Evolutionary conservation across 2,888 invertebrate genomes (phyloP), one percentile per base, ranked within the genome.

Genomic region (Lycophotia porphyrea): DNA sequence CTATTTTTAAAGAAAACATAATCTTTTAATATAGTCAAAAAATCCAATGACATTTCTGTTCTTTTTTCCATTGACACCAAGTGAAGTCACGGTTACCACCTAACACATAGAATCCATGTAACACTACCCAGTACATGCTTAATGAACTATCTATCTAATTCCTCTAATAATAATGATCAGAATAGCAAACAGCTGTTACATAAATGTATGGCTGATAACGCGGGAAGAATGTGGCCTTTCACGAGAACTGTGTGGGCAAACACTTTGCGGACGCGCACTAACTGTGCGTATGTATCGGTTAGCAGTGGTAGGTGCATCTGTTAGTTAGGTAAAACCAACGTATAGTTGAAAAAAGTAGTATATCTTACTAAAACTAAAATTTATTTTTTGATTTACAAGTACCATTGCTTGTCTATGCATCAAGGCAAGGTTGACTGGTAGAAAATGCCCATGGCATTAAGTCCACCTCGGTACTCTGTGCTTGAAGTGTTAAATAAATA

Each of bases 141-240:
- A 84, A 88, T 87, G 87, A 88, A 84, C 79, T 87, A 80, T 80
- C 66, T 71, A 42, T 83, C 78, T 87, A 84, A 87, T 88, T 88
- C 87, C 58, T 88, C 88, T 88, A 87, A 87, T 84, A 87, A 87
- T 70, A 65, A 80, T 81, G 88, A 87, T 81, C 72, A 81, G 87
- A 87, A 87, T 87, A 68, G 27, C 76, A 87, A 87, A 88, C 81
- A 87, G 71, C n/a, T 81, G 49, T 75, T 84, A 84, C 87, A 81
- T 81, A 81, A 81, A 85, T 83, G 86, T 73, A 84, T 81, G 69
- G 8, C 71, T 78, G 76, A 87, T 84, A 84, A 78, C 76, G 71
- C 72, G 70, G 52, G n/a, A 52, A 85, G 87, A 88, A 88, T 88
- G 85, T 66, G 71, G 68, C 77, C 88, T 88, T 86, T 86, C 88